Evolutionary conservation across 2,113 vertebrate genomes (phyloP).

Genomic region (Cryptotis parvus): DNA sequence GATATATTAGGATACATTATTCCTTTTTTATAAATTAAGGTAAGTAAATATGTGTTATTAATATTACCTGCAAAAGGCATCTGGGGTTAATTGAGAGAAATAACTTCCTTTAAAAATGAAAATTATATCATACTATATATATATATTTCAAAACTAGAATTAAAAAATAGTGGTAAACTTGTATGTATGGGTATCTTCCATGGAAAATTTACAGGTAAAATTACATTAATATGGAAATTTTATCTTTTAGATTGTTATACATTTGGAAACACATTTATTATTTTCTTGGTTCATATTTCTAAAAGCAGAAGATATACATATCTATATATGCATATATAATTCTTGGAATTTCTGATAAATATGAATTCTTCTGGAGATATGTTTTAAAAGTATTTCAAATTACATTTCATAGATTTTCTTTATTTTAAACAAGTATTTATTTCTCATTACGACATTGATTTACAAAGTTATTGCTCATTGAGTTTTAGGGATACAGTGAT

Average conservation of each 20-base stretch:
- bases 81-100: neutral
- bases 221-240: constrained; percentile 36
- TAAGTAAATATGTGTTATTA: neutral
- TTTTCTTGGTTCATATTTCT: constrained; percentile 55
- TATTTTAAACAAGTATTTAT: constrained; percentile 53
- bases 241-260: neutral
- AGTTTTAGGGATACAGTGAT: too few relatives aligned
- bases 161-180: constrained; percentile 1
- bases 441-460: neutral
- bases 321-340: neutral
- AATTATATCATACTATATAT: constrained; percentile 9
- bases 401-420: constrained; percentile 47
- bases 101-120: neutral
- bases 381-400: constrained; percentile 17
- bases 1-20: neutral
- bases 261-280: constrained; percentile 39
- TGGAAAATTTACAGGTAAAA: constrained; percentile 59
- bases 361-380: neutral
- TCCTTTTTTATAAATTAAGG: constrained; percentile 49
- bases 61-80: neutral
- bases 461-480: too few relatives aligned
- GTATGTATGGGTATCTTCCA: neutral
- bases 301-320: constrained; percentile 45
- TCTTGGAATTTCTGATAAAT: neutral
- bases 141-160: constrained; percentile 10